Conservation (phyloP, 2,797 vertebrate genomes). For the Helicolenus hilgendorfi region DNA sequence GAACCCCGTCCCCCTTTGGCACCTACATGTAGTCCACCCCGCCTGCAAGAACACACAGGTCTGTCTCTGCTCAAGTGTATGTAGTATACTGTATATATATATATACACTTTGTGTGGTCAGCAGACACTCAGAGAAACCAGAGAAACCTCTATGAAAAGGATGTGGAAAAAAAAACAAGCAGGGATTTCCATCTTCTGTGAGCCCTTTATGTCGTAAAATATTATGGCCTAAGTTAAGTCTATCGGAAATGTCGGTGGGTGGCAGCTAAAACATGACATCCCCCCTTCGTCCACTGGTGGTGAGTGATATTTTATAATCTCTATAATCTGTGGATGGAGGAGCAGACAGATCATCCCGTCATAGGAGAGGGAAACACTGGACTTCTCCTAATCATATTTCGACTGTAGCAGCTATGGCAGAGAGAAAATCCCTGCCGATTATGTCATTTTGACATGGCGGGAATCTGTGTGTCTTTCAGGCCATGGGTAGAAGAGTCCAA, state of each 20-base stretch:
- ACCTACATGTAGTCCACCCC: conserved; percentile 31
- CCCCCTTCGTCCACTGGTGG: conserved; percentile 18
- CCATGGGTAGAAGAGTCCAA: conserved; percentile 23
- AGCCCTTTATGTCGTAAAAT: conserved; percentile 82
- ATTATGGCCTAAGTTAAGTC: conserved; percentile 64
- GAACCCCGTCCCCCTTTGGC: conserved; percentile 61
- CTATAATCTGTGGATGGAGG: conserved; percentile 63
- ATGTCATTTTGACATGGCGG: conserved; percentile 53
- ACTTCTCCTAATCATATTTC: conserved; percentile 56
- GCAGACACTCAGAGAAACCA: conserved; percentile 44
- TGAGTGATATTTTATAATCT: conserved; percentile 60
- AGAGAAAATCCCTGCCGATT: conserved; percentile 69
- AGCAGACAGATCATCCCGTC: conserved; percentile 59
- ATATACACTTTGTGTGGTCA: conserved; percentile 47
- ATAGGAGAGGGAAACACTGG: conserved; percentile 38
- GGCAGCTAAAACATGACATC: conserved; percentile 46
- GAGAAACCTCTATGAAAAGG: conserved; percentile 40
- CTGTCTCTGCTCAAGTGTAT: conserved; percentile 30
- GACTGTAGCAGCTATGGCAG: conserved; percentile 73
- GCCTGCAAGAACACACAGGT: conserved; percentile 37
- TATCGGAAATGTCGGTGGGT: conserved; percentile 47
- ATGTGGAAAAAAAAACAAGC: conserved; percentile 53
- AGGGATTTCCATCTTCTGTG: conserved; percentile 64
- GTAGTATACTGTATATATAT: conserved; percentile 3
- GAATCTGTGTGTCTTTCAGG: conserved; percentile 50